Base-by-base conservation (phyloP, 2,113 vertebrate genomes). In the Puffinus mauretanicus region DNA sequence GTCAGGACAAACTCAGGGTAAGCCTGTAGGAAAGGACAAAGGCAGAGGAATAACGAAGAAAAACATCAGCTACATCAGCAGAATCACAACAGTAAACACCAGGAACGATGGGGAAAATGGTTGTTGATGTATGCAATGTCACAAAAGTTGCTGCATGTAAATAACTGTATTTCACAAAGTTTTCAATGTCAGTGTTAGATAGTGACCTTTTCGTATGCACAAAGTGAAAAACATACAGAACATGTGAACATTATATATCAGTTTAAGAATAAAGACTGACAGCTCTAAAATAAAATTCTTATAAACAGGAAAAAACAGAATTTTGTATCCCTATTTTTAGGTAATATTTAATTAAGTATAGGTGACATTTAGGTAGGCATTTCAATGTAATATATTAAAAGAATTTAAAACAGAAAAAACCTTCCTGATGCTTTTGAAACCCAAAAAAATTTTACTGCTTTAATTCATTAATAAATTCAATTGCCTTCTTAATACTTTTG, bases 1-100 rank as follows among this genome's bases (percentile, higher is more conserved):
- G 98, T 98, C 97, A 98, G 96, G 85, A 97, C 94, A 97, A 98
- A 98, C 95, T 98, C 97, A 93, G 98, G 96, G 86, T 97, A 94
- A 93, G 97, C 98, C 98, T 98, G 80, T 40, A 96, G 96, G 86
- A 96, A 97, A 98, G 73, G 94, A 93, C 93, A 97, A 93, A 97
- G 87, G 76, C 90, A 80, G 82, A 89, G 91, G 90, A 94, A 79
- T 85, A 92, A 72, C 49, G 70, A 89, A 92, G 94, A 71, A 70
- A 91, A 93, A 58, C 82, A 92, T 62, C 55, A 88, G 88, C 67
- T 88, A 71, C 84, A 62, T 81, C 92, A 91, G 71, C 80, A 96
- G 93, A 69, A 94, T 65, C 42, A 60, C 83, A 93, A 81, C 81
- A 82, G 58, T 81, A 36, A 69, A 80, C 79, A 90, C 52, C 32